phyloP scores from a whole-genome alignment of 2,888 invertebrate species.

The Troides oblongomaculatus region DNA sequence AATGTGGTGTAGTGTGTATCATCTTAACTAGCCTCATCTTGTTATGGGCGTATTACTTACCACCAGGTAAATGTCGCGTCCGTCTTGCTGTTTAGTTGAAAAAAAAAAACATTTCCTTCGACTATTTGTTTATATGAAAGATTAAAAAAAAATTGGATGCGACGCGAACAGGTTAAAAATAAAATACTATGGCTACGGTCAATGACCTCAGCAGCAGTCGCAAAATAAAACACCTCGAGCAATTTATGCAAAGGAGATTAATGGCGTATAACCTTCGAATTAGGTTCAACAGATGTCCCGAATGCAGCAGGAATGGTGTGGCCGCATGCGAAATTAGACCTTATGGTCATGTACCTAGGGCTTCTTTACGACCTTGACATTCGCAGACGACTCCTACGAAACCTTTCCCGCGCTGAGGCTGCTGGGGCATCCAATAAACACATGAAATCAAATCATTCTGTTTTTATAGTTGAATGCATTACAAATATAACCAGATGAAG shows the following conservation, averaged over 20 bases:
- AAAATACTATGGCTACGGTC: slow-evolving; percentile 10
- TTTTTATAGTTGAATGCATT: slow-evolving; percentile 46
- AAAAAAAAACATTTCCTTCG: background rate
- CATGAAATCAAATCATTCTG: slow-evolving; percentile 52
- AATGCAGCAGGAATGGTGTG: slow-evolving; percentile 6
- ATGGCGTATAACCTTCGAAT: slow-evolving; percentile 29
- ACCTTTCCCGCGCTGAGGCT: slow-evolving; percentile 29
- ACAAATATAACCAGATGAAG: slow-evolving; percentile 47
- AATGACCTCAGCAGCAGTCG: slow-evolving; percentile 22
- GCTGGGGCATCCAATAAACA: slow-evolving; percentile 38
- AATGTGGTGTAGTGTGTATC: too few species aligned
- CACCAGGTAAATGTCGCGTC: too few species aligned
- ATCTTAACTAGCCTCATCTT: too few species aligned
- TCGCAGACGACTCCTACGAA: slow-evolving; percentile 16
- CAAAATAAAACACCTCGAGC: slow-evolving; percentile 22
- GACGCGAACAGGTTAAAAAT: slow-evolving; percentile 4
- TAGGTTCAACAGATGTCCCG: slow-evolving; percentile 30
- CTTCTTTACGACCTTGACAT: background rate
- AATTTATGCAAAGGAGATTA: slow-evolving; percentile 31
- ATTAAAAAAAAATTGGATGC: slow-evolving; percentile 12
- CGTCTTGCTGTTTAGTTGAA: too few species aligned
- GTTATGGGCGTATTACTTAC: too few species aligned
- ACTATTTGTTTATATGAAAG: slow-evolving; percentile 10
- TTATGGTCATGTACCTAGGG: background rate
- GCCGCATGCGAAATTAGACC: slow-evolving; percentile 13